Percentiles rank a stretch among this genome's conserved stretches.
These are phyloP conservation scores for Mus spretus DNA, from an alignment of 2,797 vertebrate species.

Conservation along the genomic window DNA sequence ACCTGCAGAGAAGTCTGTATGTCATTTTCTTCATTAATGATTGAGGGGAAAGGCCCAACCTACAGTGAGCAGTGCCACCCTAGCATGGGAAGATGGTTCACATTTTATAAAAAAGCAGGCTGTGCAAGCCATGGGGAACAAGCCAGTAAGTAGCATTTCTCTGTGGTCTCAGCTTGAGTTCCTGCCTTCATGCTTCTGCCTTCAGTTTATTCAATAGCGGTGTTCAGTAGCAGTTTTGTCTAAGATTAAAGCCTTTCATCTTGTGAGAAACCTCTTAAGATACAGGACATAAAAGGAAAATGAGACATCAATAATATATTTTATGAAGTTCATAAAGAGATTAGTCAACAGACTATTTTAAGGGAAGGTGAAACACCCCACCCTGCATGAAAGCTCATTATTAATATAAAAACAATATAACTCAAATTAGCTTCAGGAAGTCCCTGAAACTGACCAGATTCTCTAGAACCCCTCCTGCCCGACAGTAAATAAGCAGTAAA, in stretches of 20 bases:
- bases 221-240: not conserved
- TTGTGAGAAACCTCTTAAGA: not conserved
- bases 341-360: not conserved
- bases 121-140: not conserved
- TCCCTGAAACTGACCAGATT: not conserved
- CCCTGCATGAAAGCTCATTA: not conserved
- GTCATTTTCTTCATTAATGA: not conserved
- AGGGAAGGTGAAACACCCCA: not conserved
- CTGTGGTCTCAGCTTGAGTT: not conserved
- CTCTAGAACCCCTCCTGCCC: not conserved
- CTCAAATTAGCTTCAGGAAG: not conserved
- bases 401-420: not conserved
- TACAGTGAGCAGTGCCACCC: not conserved
- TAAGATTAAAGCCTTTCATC: not conserved
- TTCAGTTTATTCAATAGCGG: not conserved
- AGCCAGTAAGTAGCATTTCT: not conserved
- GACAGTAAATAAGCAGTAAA: not conserved
- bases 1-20: not conserved
- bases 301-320: not conserved
- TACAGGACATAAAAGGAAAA: not conserved
- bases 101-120: not conserved
- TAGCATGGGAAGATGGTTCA: not conserved
- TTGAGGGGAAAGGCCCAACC: not conserved
- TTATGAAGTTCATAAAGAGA: not conserved
- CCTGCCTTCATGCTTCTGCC: not conserved